Conservation (phyloP, 2,113 vertebrate species). For the Numida meleagris region DNA sequence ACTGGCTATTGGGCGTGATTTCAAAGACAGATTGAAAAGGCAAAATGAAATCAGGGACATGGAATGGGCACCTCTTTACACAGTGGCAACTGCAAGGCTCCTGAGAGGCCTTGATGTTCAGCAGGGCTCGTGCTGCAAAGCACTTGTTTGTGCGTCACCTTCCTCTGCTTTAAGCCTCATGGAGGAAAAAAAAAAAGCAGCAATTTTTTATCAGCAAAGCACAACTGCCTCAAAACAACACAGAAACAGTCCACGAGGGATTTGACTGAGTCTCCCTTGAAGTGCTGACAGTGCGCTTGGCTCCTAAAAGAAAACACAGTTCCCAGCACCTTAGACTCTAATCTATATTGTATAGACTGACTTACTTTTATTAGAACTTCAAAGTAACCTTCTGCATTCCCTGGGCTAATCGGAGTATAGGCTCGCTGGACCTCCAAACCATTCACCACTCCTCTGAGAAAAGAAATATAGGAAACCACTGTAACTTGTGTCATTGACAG, state of each 20-base stretch:
- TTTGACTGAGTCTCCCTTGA: background rate
- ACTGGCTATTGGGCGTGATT: background rate
- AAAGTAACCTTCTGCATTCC: slow-evolving; percentile 78
- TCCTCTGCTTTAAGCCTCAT: background rate
- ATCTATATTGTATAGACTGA: background rate
- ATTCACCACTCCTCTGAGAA: slow-evolving; percentile 75
- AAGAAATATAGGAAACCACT: background rate
- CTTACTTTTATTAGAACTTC: slow-evolving; percentile 85
- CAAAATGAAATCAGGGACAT: background rate
- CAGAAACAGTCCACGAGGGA: background rate
- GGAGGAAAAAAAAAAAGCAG: background rate
- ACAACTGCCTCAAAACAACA: background rate
- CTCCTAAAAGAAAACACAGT: background rate
- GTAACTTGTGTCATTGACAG: background rate
- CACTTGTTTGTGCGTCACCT: background rate
- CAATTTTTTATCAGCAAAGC: slow-evolving; percentile 16
- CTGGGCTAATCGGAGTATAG: slow-evolving; percentile 80
- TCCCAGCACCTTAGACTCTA: background rate
- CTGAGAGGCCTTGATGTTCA: fast-evolving
- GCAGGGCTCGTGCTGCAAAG: background rate
- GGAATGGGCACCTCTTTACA: background rate
- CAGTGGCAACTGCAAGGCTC: background rate
- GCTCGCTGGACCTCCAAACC: slow-evolving; percentile 83
- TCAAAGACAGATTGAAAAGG: background rate
- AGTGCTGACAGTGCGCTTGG: background rate